phyloP scores from a whole-genome alignment of 2,797 vertebrate species.

The Percopsis omiscomaycus region DNA sequence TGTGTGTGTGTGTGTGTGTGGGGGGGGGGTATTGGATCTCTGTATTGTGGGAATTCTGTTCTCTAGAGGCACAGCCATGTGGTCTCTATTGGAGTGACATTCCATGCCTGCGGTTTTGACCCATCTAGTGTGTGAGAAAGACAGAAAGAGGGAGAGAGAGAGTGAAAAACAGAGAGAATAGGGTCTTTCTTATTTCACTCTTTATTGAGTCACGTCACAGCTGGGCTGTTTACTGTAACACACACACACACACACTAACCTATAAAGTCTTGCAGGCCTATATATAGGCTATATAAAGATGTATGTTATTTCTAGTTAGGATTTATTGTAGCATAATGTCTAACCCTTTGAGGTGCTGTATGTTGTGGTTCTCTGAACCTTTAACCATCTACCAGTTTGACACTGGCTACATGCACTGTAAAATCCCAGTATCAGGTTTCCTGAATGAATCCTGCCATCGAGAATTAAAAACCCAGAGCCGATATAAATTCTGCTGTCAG shows the following conservation, averaged over 20 bases:
- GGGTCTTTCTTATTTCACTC: slow-evolving; percentile 30
- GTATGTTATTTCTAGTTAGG: slow-evolving; percentile 14
- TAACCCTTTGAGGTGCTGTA: slow-evolving; percentile 11
- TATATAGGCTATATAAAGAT: slow-evolving; percentile 9
- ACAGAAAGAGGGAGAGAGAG: slow-evolving; percentile 11
- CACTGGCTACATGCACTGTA: neutral
- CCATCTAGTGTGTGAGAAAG: slow-evolving; percentile 36
- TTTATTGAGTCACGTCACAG: slow-evolving; percentile 28
- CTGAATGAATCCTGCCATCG: neutral
- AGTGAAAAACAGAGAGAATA: slow-evolving; percentile 26
- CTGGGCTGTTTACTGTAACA: slow-evolving; percentile 27
- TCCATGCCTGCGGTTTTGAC: slow-evolving; percentile 65
- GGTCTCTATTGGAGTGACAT: slow-evolving; percentile 66
- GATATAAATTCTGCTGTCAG: neutral
- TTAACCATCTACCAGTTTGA: slow-evolving; percentile 11
- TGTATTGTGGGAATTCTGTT: slow-evolving; percentile 60
- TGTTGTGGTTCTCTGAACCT: slow-evolving; percentile 29
- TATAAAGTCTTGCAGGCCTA: slow-evolving; percentile 2
- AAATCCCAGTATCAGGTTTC: neutral
- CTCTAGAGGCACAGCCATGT: slow-evolving; percentile 65
- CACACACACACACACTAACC: neutral
- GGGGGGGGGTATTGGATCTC: slow-evolving; percentile 36
- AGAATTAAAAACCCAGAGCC: neutral
- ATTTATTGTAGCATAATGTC: slow-evolving; percentile 16
- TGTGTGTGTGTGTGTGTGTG: slow-evolving; percentile 3